These are phyloP conservation scores for Tiphia femorata DNA, from an alignment of 2,888 invertebrate species.

Conservation along the genomic window DNA sequence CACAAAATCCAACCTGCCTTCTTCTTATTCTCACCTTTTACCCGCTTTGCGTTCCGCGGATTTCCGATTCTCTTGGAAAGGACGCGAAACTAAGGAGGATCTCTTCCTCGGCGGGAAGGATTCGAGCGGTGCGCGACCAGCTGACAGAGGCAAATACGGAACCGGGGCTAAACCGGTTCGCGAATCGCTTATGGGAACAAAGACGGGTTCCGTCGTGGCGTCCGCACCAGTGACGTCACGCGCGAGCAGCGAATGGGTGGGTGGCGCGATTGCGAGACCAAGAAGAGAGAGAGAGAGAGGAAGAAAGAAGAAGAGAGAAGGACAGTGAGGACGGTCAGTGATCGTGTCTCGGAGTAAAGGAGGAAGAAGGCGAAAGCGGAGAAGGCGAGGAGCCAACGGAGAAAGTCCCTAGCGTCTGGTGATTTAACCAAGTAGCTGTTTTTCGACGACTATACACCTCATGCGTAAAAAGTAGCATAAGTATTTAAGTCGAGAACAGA, in stretches of 20 bases:
- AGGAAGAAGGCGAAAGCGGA: too few species aligned
- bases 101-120: too few species aligned
- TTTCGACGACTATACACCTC: background rate
- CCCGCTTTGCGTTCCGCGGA: too few species aligned
- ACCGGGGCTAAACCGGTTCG: conserved; percentile 59
- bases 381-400: too few species aligned
- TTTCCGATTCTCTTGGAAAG: too few species aligned
- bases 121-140: conserved; percentile 49
- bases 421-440: too few species aligned
- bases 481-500: too few species aligned
- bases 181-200: conserved; percentile 62
- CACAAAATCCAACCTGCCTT: too few species aligned
- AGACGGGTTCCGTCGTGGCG: conserved; percentile 64
- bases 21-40: too few species aligned
- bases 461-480: too few species aligned
- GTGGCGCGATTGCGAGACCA: conserved; percentile 32
- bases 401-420: too few species aligned
- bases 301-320: conserved; percentile 9
- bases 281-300: background rate
- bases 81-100: too few species aligned
- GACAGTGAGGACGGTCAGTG: conserved; percentile 59
- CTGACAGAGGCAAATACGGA: conserved; percentile 61
- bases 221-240: conserved; percentile 59
- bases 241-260: conserved; percentile 48
- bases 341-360: conserved; percentile 34